phyloP scores from a whole-genome alignment of 2,888 invertebrate genomes.

The Druceiella hillmani region DNA sequence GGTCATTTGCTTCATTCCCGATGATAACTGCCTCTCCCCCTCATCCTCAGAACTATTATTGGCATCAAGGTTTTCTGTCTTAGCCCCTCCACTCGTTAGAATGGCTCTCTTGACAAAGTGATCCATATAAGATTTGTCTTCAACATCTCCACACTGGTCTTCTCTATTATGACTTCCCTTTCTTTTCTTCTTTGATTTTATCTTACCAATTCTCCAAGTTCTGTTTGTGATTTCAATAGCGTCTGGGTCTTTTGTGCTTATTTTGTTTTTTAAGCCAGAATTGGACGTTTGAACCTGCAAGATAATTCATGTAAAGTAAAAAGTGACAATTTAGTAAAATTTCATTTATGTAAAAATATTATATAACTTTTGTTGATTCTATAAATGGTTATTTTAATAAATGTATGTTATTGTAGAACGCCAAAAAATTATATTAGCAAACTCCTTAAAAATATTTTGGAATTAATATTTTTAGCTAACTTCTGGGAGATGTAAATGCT shows the following conservation, averaged over 20 bases:
- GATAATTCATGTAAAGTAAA: too few relatives aligned
- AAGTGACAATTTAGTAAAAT: too few relatives aligned
- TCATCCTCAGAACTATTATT: constrained; percentile 33
- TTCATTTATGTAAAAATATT: too few relatives aligned
- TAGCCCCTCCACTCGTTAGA: constrained; percentile 33
- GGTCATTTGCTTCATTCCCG: constrained; percentile 42
- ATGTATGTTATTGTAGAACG: too few relatives aligned
- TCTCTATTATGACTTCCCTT: constrained; percentile 17
- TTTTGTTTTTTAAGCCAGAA: constrained; percentile 41
- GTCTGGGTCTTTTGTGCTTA: constrained; percentile 34
- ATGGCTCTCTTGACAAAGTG: constrained; percentile 39
- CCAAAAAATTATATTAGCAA: too few relatives aligned
- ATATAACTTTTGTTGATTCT: too few relatives aligned
- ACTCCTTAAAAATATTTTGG: too few relatives aligned
- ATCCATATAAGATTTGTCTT: constrained; percentile 29
- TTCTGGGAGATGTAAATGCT: too few relatives aligned
- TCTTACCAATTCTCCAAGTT: constrained; percentile 29
- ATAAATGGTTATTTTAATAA: too few relatives aligned
- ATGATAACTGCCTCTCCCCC: constrained; percentile 14
- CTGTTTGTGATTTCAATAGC: constrained; percentile 40
- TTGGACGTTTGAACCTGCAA: constrained; percentile 38
- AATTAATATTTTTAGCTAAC: too few relatives aligned
- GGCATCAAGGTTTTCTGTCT: constrained; percentile 31
- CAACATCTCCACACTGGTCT: neutral
- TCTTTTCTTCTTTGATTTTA: constrained; percentile 26